Percentiles rank a stretch among this genome's conserved stretches.
Conservation (phyloP, 2,888 invertebrate genomes). For the Drosophila pegasa region DNA sequence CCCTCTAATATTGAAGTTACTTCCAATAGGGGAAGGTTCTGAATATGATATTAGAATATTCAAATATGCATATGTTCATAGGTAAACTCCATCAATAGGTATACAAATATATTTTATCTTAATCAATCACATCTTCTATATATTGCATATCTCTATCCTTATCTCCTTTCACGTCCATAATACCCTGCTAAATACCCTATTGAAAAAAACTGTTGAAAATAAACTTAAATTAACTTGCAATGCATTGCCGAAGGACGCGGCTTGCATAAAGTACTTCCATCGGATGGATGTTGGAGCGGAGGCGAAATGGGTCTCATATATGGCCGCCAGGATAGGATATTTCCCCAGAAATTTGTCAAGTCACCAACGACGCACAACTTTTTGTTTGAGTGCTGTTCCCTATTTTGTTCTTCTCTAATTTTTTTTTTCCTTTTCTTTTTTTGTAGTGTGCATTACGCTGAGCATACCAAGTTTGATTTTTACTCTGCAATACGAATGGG, state of each 20-base stretch:
- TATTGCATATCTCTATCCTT: not conserved
- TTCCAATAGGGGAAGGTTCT: too few species aligned
- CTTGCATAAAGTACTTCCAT: slow-evolving; percentile 30
- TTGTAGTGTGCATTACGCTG: slow-evolving; percentile 11
- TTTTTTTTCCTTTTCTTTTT: not conserved
- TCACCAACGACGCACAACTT: slow-evolving; percentile 58
- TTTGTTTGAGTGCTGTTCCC: slow-evolving; percentile 41
- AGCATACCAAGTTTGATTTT: slow-evolving; percentile 35
- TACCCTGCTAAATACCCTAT: not conserved
- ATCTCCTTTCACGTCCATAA: not conserved
- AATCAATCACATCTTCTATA: too few species aligned
- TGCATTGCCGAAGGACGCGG: slow-evolving; percentile 49
- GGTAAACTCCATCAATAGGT: too few species aligned
- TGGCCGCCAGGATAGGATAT: slow-evolving; percentile 35
- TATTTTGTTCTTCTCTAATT: not conserved
- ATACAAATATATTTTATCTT: too few species aligned
- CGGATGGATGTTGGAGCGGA: not conserved
- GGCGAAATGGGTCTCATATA: slow-evolving; percentile 6
- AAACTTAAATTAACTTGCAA: slow-evolving; percentile 76
- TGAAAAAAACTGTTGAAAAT: slow-evolving; percentile 51
- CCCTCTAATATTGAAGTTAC: too few species aligned
- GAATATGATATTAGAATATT: too few species aligned
- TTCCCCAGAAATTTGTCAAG: slow-evolving; percentile 65
- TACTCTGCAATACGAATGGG: slow-evolving; percentile 2
- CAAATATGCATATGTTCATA: too few species aligned